Conservation (phyloP, 2,797 vertebrate genomes). For the Aphelocoma californica region DNA sequence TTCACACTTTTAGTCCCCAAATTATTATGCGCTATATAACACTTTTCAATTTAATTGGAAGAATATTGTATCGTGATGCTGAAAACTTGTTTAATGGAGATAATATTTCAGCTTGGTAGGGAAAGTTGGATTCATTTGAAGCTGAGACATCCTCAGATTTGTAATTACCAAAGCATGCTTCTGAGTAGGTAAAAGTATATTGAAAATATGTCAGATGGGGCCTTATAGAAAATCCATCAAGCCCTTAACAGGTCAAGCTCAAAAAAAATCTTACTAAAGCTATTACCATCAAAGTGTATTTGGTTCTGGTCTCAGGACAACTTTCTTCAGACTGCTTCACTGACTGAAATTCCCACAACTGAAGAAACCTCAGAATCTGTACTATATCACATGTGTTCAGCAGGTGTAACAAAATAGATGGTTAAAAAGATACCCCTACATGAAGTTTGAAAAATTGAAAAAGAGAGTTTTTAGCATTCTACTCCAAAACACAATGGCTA, state of each 20-base stretch:
- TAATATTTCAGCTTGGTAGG: neutral
- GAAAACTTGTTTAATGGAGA: conserved; percentile 38
- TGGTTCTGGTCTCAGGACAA: neutral
- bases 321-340: neutral
- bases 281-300: neutral
- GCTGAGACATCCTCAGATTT: neutral
- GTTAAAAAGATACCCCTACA: neutral
- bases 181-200: neutral
- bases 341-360: neutral
- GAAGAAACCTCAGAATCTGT: neutral
- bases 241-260: conserved; percentile 16
- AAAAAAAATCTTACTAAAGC: conserved; percentile 7
- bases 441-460: neutral
- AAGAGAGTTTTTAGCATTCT: neutral
- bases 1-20: neutral
- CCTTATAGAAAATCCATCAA: conserved; percentile 32
- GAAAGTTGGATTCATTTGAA: conserved; percentile 1
- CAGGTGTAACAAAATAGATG: neutral
- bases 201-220: neutral
- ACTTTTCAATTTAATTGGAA: conserved; percentile 49
- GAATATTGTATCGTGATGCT: conserved; percentile 1
- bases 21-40: neutral
- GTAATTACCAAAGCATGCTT: neutral
- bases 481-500: neutral
- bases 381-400: neutral